Evolutionary conservation across 2,113 vertebrate species (phyloP).

Genomic region (Elaphurus davidianus): DNA sequence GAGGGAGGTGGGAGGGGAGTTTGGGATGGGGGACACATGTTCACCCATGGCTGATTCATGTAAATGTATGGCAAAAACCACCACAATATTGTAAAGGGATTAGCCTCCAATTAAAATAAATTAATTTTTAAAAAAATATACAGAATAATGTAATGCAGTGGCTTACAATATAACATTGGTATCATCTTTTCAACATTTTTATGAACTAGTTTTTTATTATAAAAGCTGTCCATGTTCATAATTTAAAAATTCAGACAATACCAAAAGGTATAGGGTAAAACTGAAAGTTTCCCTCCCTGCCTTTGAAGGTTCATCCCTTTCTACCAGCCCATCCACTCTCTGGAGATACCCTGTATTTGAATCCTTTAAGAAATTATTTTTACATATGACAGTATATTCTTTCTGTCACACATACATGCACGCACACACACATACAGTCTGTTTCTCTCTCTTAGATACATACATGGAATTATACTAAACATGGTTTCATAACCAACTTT

Average conservation of each 20-base stretch:
- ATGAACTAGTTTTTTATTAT: background rate
- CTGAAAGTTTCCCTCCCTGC: background rate
- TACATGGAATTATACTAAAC: background rate
- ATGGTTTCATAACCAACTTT: background rate
- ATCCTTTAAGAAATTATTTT: conserved; percentile 8
- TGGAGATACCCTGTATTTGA: background rate
- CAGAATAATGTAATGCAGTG: background rate
- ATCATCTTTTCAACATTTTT: conserved; percentile 33
- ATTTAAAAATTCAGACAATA: conserved; percentile 1
- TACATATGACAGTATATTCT: background rate
- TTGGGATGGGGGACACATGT: background rate
- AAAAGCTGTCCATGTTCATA: background rate
- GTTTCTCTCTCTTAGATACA: background rate
- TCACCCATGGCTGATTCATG: background rate
- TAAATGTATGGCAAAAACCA: background rate
- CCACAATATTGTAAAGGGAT: background rate
- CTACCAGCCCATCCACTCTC: background rate
- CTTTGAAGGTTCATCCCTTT: background rate
- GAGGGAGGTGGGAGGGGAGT: background rate
- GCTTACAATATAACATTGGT: background rate
- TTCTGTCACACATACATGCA: background rate
- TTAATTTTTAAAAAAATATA: background rate
- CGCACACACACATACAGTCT: background rate
- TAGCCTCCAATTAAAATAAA: background rate
- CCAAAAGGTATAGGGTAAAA: background rate